phyloP scores from a whole-genome alignment of 23 tunicate genomes.

The Trididemnum nubilum region DNA sequence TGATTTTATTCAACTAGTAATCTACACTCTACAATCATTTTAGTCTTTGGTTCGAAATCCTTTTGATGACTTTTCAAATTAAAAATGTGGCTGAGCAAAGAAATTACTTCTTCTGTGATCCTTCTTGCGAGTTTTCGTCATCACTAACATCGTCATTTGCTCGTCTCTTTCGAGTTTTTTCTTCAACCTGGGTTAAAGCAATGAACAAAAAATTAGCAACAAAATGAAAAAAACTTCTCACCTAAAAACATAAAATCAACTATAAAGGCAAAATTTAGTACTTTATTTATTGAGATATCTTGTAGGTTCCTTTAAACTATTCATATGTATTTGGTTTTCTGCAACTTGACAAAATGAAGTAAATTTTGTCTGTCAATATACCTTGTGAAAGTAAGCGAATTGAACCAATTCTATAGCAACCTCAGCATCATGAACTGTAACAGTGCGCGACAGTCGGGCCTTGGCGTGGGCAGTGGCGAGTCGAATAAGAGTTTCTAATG shows the following conservation, averaged over 20 bases:
- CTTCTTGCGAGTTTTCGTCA: conserved; percentile 28
- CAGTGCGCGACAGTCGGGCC: conserved; percentile 72
- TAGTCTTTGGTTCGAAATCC: no score
- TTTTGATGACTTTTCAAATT: no score
- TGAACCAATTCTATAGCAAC: conserved; percentile 97
- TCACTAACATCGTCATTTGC: conserved; percentile 54
- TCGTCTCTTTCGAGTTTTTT: conserved; percentile 73
- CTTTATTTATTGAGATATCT: no score
- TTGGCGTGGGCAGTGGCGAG: conserved; percentile 98
- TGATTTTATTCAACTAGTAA: no score
- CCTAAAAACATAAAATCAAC: not conserved
- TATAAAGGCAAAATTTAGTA: not conserved
- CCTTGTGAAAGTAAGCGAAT: conserved; percentile 99
- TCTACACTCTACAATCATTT: no score
- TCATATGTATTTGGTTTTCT: no score
- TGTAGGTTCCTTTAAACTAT: no score
- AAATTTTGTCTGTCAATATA: no score
- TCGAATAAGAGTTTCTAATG: conserved; percentile 97
- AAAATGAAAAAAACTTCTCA: not conserved
- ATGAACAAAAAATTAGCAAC: not conserved
- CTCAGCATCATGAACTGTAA: conserved; percentile 81
- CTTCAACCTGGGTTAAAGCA: conserved; percentile 63
- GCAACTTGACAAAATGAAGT: no score
- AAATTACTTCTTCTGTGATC: not conserved
- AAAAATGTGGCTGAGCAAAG: no score